Evolutionary conservation across 2,113 vertebrate genomes (phyloP), one percentile per base, ranked within the genome.

Genomic region (Pelodiscus sinensis): DNA sequence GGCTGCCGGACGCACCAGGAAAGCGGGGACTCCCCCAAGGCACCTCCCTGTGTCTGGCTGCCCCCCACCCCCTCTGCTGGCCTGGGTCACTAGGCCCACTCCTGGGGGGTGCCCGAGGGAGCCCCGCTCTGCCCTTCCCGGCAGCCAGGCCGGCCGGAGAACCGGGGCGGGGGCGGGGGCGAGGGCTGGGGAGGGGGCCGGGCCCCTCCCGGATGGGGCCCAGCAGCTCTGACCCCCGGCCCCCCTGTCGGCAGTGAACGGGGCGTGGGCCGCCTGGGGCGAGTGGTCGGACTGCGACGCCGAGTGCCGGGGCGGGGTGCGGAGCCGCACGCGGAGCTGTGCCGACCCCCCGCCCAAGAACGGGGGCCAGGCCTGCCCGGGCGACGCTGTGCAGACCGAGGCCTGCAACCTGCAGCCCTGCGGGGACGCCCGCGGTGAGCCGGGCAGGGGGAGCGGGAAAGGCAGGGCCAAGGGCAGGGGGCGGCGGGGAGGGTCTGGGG

Each of bases 261-360:
- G 99, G 8, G 97, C 94, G 0, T 99, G 99, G 99, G 96, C 98
- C 1, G 82, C 95, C 75, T 99, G 99, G 99, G 98, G 97, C 1
- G 91, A 94, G 31, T 99, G 99, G 99, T 98, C 98, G 0, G 89
- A 94, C 44, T 99, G 99, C 60, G 98, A 99, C 0, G 97, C 96
- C 1, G 83, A 87, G 13, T 99, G 99, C 35, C 98, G 98, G n/a
- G 98, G 99, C 5, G 99, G 99, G 0, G 95, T 98, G 56, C 97
- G 90, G 79, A 96, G 85, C 86, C 98, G 98, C 71, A 97, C 77
- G 60, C 97, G 99, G 82, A 97, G 92, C 94, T 99, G 99, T 91
- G 97, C 98, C 1, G 97, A 98, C 52, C 99, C 99, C 8, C 99
- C 98, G 0, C 98, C 98, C 2, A 99, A 99, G 96, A 99, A 99